Evolutionary conservation across 2,888 invertebrate genomes (phyloP), one percentile per base, ranked within the genome.

Genomic region (Hydrotaea cyrtoneurina): DNA sequence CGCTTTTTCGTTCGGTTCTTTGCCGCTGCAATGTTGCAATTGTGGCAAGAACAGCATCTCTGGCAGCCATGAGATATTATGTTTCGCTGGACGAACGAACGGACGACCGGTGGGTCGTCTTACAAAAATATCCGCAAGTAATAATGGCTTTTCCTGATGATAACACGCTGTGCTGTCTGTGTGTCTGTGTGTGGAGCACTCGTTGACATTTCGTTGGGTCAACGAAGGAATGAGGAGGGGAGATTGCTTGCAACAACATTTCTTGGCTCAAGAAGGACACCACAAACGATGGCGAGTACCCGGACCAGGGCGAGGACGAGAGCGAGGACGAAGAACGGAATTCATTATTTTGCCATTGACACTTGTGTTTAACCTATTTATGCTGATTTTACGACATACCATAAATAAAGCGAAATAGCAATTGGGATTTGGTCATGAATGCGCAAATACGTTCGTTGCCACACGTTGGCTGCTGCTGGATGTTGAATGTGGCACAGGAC

Each of bases 291-390:
- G n/a, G n/a, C 55, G 17, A 46, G n/a, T n/a, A n/a, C n/a, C n/a
- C 39, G 19, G 43, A 46, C 31, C 1, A 10, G 17, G 39, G 10
- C 39, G 55, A 46, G 36, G 19, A 46, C 26, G 31, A 73, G 36
- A 21, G 26, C 8, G 50, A 15, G 21, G 13, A 75, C 69, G 26
- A 23, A 15, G 43, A 86, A 88, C 87, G 86, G 88, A 88, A 82
- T 88, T 88, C 89, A 90, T 90, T 90, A 87, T 90, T 89, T 90
- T 89, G 87, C 88, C 88, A 89, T 90, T 90, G 90, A 90, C 90
- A 90, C 89, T 90, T 80, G 90, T 88, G 89, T 90, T 91, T 90
- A 90, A 90, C 90, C 91, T 90, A 90, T 90, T 91, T 90, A 90
- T 90, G 90, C 88, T 91, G 90, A 91, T 91, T 90, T 90, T 89